These are phyloP conservation scores for Microtus oregoni DNA, from an alignment of 2,113 vertebrate genomes.

Conservation along the genomic window DNA sequence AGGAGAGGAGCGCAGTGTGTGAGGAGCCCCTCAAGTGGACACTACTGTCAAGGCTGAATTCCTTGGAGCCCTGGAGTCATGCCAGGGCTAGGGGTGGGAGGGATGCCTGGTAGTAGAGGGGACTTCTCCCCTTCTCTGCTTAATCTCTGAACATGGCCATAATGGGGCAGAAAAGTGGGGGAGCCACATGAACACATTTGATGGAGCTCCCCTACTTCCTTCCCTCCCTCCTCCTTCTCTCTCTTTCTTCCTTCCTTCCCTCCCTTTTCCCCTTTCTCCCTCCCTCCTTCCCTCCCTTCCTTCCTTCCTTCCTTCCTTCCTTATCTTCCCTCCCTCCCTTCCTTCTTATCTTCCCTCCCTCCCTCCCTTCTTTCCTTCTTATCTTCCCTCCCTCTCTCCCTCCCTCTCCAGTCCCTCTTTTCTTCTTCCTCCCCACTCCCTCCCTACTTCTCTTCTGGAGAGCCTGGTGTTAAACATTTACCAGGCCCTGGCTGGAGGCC, in stretches of 20 bases:
- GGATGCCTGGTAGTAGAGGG: background rate
- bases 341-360: no score
- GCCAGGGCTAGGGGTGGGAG: background rate
- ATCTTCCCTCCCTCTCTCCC: no score
- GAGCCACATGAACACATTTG: background rate
- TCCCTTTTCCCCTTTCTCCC: no score
- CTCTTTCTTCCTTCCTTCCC: background rate
- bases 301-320: no score
- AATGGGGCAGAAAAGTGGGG: background rate
- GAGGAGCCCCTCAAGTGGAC: background rate
- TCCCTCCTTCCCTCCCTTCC: fast-evolving
- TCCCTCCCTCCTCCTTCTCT: no score
- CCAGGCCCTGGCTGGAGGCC: conserved; percentile 1
- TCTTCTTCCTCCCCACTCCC: background rate
- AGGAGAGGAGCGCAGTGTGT: background rate
- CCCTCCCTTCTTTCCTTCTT: no score
- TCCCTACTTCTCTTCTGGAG: background rate
- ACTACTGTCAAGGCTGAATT: background rate
- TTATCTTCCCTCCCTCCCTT: no score
- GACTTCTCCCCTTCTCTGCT: background rate
- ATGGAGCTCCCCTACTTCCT: background rate
- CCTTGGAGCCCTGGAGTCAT: background rate
- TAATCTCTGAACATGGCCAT: background rate
- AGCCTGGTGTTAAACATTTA: conserved; percentile 42
- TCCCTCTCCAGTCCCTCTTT: fast-evolving